Evolutionary conservation across 2,113 vertebrate genomes (phyloP).

Genomic region (Engraulis encrasicolus): DNA sequence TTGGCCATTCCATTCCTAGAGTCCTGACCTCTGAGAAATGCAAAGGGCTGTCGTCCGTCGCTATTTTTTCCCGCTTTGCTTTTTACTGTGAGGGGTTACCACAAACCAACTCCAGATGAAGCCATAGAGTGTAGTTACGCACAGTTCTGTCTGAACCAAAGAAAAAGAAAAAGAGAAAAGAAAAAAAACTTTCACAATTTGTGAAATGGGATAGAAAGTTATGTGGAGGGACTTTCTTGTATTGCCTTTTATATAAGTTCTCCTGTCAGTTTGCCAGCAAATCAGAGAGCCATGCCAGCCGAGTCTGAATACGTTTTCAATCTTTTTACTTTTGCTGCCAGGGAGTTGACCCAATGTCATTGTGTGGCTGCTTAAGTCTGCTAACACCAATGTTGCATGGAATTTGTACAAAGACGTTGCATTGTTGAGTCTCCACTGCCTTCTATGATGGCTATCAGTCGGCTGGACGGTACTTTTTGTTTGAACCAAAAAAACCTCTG

Average conservation of each 20-base stretch:
- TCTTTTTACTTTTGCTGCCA: not conserved
- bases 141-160: not conserved
- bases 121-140: not conserved
- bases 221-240: not conserved
- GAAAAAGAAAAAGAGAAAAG: too few species aligned
- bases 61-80: constrained; percentile 1
- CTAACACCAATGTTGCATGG: not conserved
- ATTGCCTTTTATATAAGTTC: not conserved
- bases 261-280: not conserved
- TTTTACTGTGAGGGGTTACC: not conserved
- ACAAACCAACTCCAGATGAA: constrained; percentile 10
- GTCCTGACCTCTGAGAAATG: not conserved
- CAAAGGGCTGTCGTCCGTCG: not conserved
- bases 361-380: not conserved
- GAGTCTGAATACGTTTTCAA: not conserved
- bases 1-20: not conserved
- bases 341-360: not conserved
- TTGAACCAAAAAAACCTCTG: too few species aligned
- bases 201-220: not conserved
- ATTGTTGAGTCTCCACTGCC: not conserved
- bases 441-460: not conserved
- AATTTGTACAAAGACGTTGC: not conserved
- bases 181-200: too few species aligned
- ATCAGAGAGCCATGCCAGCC: not conserved
- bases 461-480: too few species aligned